A percentile compares a stretch with the other conserved stretches of the same genome.
These are phyloP conservation scores for Orientallactaga bullata DNA, from an alignment of 2,113 vertebrate species.

Conservation along the genomic window DNA sequence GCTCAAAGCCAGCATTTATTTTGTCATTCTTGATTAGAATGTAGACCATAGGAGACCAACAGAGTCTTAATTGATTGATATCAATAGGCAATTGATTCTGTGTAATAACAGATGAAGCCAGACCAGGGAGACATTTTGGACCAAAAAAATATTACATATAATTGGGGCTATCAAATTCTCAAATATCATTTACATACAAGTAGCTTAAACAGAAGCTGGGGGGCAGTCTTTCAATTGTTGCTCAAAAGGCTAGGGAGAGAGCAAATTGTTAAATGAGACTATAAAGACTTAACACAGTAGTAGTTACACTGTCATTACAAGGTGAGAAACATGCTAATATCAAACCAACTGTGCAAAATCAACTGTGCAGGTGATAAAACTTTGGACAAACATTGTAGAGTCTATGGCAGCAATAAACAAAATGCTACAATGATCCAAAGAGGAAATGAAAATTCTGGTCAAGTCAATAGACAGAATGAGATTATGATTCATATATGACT, in stretches of 20 bases:
- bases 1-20: slow-evolving; percentile 48
- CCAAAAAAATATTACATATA: not conserved
- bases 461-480: not conserved
- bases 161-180: not conserved
- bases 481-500: not conserved
- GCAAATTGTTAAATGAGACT: not conserved
- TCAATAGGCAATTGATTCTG: slow-evolving; percentile 27
- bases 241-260: slow-evolving; percentile 6
- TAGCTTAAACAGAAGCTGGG: not conserved
- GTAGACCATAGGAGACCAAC: not conserved
- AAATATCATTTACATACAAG: not conserved
- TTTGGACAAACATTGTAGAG: not conserved
- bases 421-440: no score
- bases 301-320: not conserved
- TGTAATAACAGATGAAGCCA: slow-evolving; percentile 50
- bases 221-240: not conserved
- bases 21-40: slow-evolving; percentile 44
- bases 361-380: not conserved
- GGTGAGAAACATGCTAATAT: not conserved
- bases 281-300: not conserved
- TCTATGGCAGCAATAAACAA: not conserved
- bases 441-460: not conserved
- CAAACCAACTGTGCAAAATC: not conserved
- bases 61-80: slow-evolving; percentile 40
- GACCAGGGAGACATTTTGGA: not conserved